Conservation (phyloP, 2,113 vertebrate species). For the Scomber scombrus region DNA sequence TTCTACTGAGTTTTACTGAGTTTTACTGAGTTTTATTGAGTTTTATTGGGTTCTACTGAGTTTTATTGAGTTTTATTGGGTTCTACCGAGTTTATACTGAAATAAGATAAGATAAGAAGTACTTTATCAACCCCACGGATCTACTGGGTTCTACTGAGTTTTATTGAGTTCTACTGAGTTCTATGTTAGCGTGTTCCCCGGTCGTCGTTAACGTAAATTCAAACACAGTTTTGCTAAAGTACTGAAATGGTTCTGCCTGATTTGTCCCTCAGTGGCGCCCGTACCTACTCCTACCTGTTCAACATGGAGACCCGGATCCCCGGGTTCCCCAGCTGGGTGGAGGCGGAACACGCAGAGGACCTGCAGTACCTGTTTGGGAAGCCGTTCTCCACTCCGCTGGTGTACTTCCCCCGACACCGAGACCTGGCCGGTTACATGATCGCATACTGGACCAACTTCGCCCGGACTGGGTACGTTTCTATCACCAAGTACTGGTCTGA, state of each 20-base stretch:
- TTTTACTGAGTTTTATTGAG: background rate
- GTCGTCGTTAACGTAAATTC: too few relatives aligned
- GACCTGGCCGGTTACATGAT: constrained; percentile 86
- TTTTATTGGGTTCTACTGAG: too few relatives aligned
- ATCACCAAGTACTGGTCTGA: background rate
- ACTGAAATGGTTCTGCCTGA: too few relatives aligned
- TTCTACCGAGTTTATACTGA: too few relatives aligned
- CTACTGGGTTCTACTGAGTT: too few relatives aligned
- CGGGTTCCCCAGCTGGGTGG: constrained; percentile 75
- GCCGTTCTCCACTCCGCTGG: constrained; percentile 82
- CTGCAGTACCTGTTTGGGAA: constrained; percentile 92
- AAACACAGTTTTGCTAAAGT: too few relatives aligned
- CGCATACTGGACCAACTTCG: constrained; percentile 94
- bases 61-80: background rate
- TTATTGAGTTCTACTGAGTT: too few relatives aligned
- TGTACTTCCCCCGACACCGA: constrained; percentile 86
- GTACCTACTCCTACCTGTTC: constrained; percentile 78
- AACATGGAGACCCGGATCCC: constrained; percentile 78
- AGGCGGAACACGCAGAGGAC: constrained; percentile 85
- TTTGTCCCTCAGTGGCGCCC: constrained; percentile 59
- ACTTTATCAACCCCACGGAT: too few relatives aligned
- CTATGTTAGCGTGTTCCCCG: too few relatives aligned
- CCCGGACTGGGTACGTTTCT: constrained; percentile 86
- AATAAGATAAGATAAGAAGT: too few relatives aligned
- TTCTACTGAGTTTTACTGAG: background rate